Conservation (phyloP, 2,888 invertebrate species). For the Trimorus sp. region DNA sequence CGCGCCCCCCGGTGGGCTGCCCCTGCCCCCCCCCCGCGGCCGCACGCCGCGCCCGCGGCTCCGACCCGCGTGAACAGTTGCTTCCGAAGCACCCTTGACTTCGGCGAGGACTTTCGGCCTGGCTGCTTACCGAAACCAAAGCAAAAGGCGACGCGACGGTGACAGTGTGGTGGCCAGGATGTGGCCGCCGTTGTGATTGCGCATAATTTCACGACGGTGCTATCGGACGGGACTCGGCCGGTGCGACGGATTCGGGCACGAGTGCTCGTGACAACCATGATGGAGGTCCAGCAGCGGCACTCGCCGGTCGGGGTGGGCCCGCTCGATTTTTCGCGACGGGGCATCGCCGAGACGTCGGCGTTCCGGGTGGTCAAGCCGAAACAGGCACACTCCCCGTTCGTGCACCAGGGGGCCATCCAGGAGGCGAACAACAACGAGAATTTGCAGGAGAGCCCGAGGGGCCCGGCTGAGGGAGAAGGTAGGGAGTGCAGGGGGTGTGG, state of each 20-base stretch:
- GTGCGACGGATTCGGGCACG: neutral
- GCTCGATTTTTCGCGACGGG: conserved; percentile 79
- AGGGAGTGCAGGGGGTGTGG: conserved; percentile 7
- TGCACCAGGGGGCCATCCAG: conserved; percentile 72
- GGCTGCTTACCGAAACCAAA: conserved; percentile 19
- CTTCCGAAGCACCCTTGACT: conserved; percentile 71
- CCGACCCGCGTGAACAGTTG: conserved; percentile 79
- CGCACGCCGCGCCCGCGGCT: conserved; percentile 72
- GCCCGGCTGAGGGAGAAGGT: conserved; percentile 74
- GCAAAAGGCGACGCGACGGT: conserved; percentile 30
- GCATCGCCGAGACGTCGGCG: conserved; percentile 80
- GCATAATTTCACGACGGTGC: too few species aligned
- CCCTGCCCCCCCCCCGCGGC: neutral
- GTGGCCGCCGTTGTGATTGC: neutral
- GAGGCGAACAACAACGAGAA: conserved; percentile 76
- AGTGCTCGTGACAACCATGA: conserved; percentile 56
- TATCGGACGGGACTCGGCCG: neutral
- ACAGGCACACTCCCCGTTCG: conserved; percentile 73
- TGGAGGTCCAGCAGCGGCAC: conserved; percentile 79
- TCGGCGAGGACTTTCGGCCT: too few species aligned
- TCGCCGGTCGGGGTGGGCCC: conserved; percentile 81
- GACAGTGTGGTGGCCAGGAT: conserved; percentile 40
- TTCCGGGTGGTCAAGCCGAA: conserved; percentile 80
- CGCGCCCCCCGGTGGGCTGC: conserved; percentile 74
- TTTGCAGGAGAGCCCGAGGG: conserved; percentile 73